These are phyloP conservation scores for Acanthoscelides obtectus DNA, from an alignment of 2,888 invertebrate genomes.

Conservation along the genomic window DNA sequence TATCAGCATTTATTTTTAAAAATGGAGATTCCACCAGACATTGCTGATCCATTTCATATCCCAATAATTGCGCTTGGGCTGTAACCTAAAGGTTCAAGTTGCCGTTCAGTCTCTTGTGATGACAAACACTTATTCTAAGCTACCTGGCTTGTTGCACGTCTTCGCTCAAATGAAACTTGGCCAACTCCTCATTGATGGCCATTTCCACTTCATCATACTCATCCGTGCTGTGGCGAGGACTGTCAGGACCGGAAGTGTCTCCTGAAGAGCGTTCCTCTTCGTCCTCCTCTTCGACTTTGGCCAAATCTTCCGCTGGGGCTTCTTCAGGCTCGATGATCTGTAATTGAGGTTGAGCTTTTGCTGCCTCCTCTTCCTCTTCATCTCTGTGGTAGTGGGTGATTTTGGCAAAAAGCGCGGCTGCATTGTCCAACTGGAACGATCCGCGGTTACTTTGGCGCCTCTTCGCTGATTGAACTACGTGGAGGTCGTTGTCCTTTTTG, in stretches of 20 bases:
- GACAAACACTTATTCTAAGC: conserved; percentile 22
- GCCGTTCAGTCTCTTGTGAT: conserved; percentile 24
- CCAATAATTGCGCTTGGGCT: too few relatives aligned
- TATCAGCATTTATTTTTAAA: too few relatives aligned
- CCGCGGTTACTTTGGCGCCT: conserved; percentile 34
- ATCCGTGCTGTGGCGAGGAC: conserved; percentile 71
- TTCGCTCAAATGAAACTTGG: conserved; percentile 41
- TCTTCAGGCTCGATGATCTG: not conserved
- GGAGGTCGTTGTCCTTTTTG: conserved; percentile 43
- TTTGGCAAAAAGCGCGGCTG: conserved; percentile 45
- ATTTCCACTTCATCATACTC: conserved; percentile 65
- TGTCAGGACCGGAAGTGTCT: conserved; percentile 85
- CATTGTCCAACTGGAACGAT: conserved; percentile 41
- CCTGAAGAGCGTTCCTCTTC: conserved; percentile 70
- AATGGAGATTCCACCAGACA: too few relatives aligned
- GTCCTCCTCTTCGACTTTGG: conserved; percentile 31
- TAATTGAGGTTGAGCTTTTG: not conserved
- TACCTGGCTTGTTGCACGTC: conserved; percentile 27
- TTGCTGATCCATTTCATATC: too few relatives aligned
- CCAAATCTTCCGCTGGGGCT: not conserved
- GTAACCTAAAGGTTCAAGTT: too few relatives aligned
- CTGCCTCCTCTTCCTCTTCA: conserved; percentile 36
- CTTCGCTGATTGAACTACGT: conserved; percentile 42
- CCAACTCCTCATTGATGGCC: conserved; percentile 47
- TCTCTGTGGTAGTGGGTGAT: conserved; percentile 51